Evolutionary conservation across 2,113 vertebrate genomes (phyloP), one percentile per base, ranked within the genome.

Genomic region (Carassius gibelio): DNA sequence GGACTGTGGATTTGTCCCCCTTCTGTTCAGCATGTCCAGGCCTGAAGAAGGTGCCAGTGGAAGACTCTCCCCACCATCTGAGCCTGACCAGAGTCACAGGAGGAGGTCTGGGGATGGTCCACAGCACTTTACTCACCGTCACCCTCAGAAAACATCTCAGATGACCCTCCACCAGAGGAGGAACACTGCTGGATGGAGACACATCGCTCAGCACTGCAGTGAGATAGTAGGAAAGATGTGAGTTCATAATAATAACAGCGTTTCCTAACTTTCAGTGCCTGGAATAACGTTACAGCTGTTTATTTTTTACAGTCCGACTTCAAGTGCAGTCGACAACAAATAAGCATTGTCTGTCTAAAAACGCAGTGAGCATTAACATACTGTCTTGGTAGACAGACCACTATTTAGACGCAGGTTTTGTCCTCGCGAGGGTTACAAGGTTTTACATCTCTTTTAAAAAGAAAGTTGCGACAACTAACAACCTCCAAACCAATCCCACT

Each of bases 31-130:
- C 34, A 50, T 95, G 93, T 17, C 93, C 90, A 8, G 96, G 96
- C 62, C 92, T 93, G 78, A 99, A 95, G 23, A 95, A 69, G 0
- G 97, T 99, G 17, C 98, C 98, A 0, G 94, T 89, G 1, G 96
- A 94, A 0, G 95, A 96, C 85, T 99, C 97, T 1, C 98, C 98
- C 98, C 98, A 99, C 97, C 98, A 99, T n/a, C 96, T 95, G 77
- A 99, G 90, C 85, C 96, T 93, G 75, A 99, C 89, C 8, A 95
- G 91, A 2, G 93, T 89, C 34, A 88, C 79, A 19, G 90, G 62
- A 0, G 90, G 94, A 21, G 96, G 95, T 55, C 94, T 96, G 57
- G 93, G 85, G 26, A 92, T 87, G 0, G 92, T 95, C 98, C 98
- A 99, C 1, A 96, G 5, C 4, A 97, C 34, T 50, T 94, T 92